Conservation (phyloP, 2,113 vertebrate species). For the Nothocercus julius region DNA sequence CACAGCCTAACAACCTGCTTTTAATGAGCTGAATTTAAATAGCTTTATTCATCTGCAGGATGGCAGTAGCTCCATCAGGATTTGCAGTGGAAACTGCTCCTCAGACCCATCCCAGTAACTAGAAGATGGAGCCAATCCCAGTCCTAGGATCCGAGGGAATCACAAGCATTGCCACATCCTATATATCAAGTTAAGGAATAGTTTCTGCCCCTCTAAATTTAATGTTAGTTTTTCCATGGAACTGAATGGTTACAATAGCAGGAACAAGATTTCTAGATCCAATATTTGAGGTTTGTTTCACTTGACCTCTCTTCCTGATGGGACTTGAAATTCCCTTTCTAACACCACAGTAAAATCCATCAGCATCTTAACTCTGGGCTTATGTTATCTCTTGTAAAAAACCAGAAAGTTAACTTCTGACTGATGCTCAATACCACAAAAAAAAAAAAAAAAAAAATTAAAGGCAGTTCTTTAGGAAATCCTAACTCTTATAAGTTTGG, state of each 20-base stretch:
- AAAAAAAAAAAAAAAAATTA: not conserved
- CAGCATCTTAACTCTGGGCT: not conserved
- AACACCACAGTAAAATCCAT: not conserved
- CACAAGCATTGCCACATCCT: not conserved
- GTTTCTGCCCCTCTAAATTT: not conserved
- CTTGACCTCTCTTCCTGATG: not conserved
- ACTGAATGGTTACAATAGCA: not conserved
- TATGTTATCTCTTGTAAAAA: not conserved
- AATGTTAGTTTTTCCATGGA: not conserved
- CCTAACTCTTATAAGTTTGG: not conserved
- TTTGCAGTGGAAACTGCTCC: not conserved
- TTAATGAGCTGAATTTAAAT: not conserved
- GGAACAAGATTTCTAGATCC: not conserved
- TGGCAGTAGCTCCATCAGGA: not conserved
- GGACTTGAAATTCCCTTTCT: not conserved
- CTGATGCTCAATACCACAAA: not conserved
- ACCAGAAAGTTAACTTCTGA: not conserved
- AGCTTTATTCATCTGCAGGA: not conserved
- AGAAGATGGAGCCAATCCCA: not conserved
- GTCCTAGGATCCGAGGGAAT: not conserved
- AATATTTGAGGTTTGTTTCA: not conserved
- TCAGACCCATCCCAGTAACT: not conserved
- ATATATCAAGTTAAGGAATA: not conserved
- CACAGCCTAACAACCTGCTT: not conserved
- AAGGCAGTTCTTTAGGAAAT: not conserved